phyloP scores from a whole-genome alignment of 2,888 invertebrate genomes.

The Drepana falcataria region DNA sequence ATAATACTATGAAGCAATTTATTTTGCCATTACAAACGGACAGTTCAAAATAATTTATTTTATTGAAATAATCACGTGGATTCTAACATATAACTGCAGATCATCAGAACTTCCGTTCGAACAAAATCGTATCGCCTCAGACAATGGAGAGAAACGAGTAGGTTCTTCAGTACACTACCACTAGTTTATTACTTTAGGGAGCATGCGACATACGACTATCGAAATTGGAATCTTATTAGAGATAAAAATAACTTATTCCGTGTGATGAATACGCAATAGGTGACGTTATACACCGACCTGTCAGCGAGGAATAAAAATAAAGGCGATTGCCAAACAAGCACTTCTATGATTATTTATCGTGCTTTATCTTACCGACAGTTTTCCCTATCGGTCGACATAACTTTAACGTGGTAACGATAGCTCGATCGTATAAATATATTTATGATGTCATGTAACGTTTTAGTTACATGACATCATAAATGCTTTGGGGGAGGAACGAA shows the following conservation, averaged over 20 bases:
- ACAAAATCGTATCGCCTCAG: slow-evolving; percentile 16
- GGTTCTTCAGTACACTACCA: slow-evolving; percentile 31
- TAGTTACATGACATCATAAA: no score
- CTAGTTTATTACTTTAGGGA: slow-evolving; percentile 74
- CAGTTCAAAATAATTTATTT: no score
- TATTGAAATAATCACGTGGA: no score
- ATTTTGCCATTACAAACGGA: no score
- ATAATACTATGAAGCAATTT: no score
- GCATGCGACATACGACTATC: slow-evolving; percentile 50
- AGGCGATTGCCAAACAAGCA: slow-evolving; percentile 22
- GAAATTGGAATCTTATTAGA: slow-evolving; percentile 73
- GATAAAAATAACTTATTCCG: slow-evolving; percentile 69
- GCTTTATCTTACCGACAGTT: slow-evolving; percentile 8
- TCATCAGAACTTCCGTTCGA: slow-evolving; percentile 1
- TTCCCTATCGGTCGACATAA: not conserved
- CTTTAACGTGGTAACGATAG: no score
- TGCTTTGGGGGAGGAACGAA: no score
- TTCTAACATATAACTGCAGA: not conserved
- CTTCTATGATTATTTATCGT: slow-evolving; percentile 14
- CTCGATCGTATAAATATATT: no score
- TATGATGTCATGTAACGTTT: no score
- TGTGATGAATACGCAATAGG: slow-evolving; percentile 61
- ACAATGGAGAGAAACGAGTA: slow-evolving; percentile 35
- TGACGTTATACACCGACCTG: slow-evolving; percentile 41
- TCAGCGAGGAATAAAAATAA: slow-evolving; percentile 36